Conservation (phyloP, 2,113 vertebrate genomes). For the Sturnira hondurensis region DNA sequence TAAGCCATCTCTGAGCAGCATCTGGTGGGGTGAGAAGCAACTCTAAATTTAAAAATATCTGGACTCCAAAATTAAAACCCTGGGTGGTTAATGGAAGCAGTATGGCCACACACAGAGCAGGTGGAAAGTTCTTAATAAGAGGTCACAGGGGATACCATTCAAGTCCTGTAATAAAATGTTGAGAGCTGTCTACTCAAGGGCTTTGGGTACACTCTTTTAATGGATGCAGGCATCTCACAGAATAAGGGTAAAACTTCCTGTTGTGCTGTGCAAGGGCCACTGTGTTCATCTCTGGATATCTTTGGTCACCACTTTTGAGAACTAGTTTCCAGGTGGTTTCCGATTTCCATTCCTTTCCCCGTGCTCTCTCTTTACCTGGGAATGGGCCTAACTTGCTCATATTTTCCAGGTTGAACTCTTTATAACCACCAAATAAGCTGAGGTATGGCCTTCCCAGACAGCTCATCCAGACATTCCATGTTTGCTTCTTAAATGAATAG, state of each 20-base stretch:
- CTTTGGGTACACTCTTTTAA: not conserved
- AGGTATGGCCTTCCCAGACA: not conserved
- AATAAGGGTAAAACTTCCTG: not conserved
- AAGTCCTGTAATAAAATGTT: not conserved
- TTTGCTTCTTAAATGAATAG: not conserved
- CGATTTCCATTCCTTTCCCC: not conserved
- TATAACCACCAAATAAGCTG: not conserved
- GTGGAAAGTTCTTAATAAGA: not conserved
- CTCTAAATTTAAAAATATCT: constrained; percentile 28
- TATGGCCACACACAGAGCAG: not conserved
- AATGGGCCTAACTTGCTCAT: not conserved
- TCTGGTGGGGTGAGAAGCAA: not conserved
- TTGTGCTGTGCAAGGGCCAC: not conserved
- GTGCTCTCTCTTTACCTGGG: not conserved
- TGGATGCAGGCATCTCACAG: not conserved
- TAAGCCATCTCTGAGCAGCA: not conserved
- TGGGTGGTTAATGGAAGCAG: not conserved
- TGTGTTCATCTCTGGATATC: not conserved
- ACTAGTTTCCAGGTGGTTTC: not conserved
- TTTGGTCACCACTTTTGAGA: not conserved
- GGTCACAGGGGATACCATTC: not conserved
- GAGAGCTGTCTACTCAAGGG: not conserved
- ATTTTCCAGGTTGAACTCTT: not conserved
- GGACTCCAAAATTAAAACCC: not conserved
- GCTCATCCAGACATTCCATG: not conserved